A percentile compares a stretch with the other conserved stretches of the same genome.
phyloP scores from a whole-genome alignment of 2,113 vertebrate genomes.

The Tragelaphus buxtoni region DNA sequence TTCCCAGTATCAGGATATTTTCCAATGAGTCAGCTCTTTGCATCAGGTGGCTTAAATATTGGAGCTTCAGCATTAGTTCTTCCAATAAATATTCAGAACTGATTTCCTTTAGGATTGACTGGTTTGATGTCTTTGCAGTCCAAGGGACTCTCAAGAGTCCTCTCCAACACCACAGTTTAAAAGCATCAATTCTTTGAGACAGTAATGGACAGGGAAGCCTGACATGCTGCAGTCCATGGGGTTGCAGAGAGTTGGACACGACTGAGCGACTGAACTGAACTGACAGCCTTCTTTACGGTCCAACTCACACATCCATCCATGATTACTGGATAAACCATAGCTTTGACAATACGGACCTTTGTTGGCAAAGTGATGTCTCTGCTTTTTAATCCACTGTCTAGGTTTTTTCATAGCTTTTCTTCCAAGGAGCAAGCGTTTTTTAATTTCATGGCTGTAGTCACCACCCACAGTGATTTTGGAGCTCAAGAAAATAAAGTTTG shows the following conservation, averaged over 20 bases:
- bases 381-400: not conserved
- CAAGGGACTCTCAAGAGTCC: not conserved
- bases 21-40: not conserved
- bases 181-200: not conserved
- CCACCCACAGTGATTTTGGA: not conserved
- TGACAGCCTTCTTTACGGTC: not conserved
- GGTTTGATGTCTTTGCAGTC: not conserved
- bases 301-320: not conserved
- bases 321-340: not conserved
- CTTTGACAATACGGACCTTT: not conserved
- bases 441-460: not conserved
- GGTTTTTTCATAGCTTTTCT: not conserved
- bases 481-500: not conserved
- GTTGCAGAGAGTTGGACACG: not conserved
- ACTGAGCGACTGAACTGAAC: not conserved
- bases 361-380: not conserved
- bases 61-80: not conserved
- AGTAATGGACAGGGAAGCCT: not conserved
- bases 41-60: not conserved
- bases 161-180: not conserved
- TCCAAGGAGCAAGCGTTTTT: not conserved
- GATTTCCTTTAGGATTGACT: not conserved
- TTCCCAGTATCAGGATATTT: not conserved
- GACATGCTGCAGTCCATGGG: not conserved
- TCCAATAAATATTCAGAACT: not conserved